Conservation (phyloP, 2,113 vertebrate genomes). For the Emydura subglobosa region DNA sequence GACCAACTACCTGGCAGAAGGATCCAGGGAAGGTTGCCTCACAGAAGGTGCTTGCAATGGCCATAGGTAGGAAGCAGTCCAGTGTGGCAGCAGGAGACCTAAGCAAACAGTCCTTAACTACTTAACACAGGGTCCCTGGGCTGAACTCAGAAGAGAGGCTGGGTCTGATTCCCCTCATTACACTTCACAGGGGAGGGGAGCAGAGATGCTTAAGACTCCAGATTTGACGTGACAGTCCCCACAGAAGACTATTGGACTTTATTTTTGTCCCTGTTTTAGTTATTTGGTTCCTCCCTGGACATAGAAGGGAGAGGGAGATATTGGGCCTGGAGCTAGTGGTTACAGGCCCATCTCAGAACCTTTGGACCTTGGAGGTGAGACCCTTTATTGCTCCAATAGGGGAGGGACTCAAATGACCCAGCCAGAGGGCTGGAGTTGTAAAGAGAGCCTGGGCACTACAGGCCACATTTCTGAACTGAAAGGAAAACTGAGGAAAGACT, state of each 20-base stretch:
- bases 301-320: too few species aligned
- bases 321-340: not conserved
- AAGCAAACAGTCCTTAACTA: too few species aligned
- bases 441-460: not conserved
- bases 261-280: not conserved
- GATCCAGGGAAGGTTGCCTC: not conserved
- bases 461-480: not conserved
- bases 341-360: not conserved
- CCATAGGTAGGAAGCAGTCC: not conserved
- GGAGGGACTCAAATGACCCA: not conserved
- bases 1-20: not conserved
- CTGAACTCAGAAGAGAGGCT: not conserved
- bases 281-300: too few species aligned
- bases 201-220: not conserved
- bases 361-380: not conserved
- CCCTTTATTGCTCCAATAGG: not conserved
- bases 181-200: too few species aligned
- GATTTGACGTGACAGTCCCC: not conserved
- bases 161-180: too few species aligned
- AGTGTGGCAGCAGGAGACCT: not conserved
- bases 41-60: not conserved
- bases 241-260: not conserved
- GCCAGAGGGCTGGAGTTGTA: too few species aligned
- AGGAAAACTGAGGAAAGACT: not conserved
- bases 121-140: not conserved